Evolutionary conservation across 2,113 vertebrate genomes (phyloP), one percentile per base, ranked within the genome.

Genomic region (Rhea pennata): DNA sequence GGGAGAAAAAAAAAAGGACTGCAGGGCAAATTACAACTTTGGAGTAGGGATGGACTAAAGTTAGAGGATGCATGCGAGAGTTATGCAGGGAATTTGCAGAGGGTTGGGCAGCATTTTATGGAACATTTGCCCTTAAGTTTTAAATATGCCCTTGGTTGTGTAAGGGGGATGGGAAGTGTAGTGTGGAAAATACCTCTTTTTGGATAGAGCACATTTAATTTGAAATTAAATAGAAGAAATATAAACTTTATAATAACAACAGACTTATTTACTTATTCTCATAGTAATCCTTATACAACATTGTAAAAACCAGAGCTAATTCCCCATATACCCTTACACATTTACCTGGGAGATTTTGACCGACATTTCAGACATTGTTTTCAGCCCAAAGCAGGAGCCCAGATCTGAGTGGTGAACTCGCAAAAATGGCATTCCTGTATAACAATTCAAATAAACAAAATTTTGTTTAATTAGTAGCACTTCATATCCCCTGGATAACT

Each of bases 41-140:
- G 89, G 93, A 95, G 89, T 19, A 59, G 72, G 81, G 59, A 84
- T 93, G 95, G 95, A 95, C 93, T 73, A 3, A 88, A 84, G 87
- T 36, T 72, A 90, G 90, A 64, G 76, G 95, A 95, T 94, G 71
- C 65, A 91, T 88, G 92, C 33, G 42, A 16, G 65, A 97, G 96
- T 92, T 97, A 97, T 92, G 94, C 93, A 36, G 96, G 78, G 96
- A 97, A 97, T 96, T 96, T 92, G 88, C 54, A 48, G 77, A 81
- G 90, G 91, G 58, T 50, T 87, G 95, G 91, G 93, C 90, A 88
- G 53, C 3, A 73, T 85, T 97, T 96, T 97, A 98, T 97, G 92
- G 93, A 96, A 92, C 95, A 74, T 93, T 96, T 94, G 94, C 93
- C 95, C 96, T 97, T 92, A 97, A 98, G 94, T 97, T 97, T 97